These are phyloP conservation scores for Rhagophthalmus giganteus DNA, from an alignment of 2,888 invertebrate species.

Conservation along the genomic window DNA sequence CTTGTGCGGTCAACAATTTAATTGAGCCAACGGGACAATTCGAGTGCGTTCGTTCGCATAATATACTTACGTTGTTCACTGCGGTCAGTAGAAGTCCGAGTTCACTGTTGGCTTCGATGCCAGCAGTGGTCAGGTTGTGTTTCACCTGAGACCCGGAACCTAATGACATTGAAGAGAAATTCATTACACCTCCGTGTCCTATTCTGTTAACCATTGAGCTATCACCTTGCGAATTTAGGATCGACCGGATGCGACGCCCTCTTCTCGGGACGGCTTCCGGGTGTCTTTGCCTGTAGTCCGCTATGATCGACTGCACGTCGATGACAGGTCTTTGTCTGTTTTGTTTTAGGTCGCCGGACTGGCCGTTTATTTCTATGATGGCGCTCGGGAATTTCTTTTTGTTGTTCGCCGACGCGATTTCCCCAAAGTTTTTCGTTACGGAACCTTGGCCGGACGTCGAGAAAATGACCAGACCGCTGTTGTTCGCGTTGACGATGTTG, in stretches of 20 bases:
- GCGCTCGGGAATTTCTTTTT: slow-evolving; percentile 43
- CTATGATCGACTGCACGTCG: slow-evolving; percentile 81
- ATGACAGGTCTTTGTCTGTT: slow-evolving; percentile 75
- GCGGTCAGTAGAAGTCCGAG: slow-evolving; percentile 47
- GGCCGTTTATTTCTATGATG: slow-evolving; percentile 59
- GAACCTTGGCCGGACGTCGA: slow-evolving; percentile 31
- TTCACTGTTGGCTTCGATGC: slow-evolving; percentile 47
- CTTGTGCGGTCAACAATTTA: neutral
- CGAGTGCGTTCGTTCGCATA: neutral
- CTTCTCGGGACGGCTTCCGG: slow-evolving; percentile 73
- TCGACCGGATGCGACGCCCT: slow-evolving; percentile 65
- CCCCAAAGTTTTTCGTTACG: slow-evolving; percentile 21
- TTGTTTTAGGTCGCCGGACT: slow-evolving; percentile 60
- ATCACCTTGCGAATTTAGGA: slow-evolving; percentile 51
- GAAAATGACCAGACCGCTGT: slow-evolving; percentile 28
- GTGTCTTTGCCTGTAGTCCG: slow-evolving; percentile 76
- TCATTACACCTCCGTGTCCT: slow-evolving; percentile 44
- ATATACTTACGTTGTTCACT: slow-evolving; percentile 50
- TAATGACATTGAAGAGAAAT: slow-evolving; percentile 53
- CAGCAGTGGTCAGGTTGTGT: slow-evolving; percentile 40
- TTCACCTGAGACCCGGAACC: slow-evolving; percentile 56
- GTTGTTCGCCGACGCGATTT: slow-evolving; percentile 20
- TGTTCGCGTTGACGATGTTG: slow-evolving; percentile 30
- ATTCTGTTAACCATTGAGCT: slow-evolving; percentile 39
- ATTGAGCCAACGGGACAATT: neutral